A percentile compares a stretch with the other conserved stretches of the same genome.
Conservation (phyloP, 2,113 vertebrate species). For the Gymnorhina tibicen region DNA sequence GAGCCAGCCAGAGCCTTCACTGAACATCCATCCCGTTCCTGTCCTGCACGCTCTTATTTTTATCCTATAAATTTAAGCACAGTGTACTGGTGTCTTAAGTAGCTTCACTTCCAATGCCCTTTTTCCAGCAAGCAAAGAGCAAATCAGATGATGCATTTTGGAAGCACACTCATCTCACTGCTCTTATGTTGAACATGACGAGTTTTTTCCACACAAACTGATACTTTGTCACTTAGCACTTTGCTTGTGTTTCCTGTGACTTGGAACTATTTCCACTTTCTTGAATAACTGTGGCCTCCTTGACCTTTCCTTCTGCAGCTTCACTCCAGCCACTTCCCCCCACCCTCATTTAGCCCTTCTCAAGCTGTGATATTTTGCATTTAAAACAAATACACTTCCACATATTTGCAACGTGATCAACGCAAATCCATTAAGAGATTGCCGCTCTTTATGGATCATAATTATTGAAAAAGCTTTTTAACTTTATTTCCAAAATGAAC, state of each 20-base stretch:
- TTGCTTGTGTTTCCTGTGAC: not conserved
- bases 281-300: not conserved
- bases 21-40: accelerated
- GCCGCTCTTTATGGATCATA: not conserved
- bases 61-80: not conserved
- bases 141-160: not conserved
- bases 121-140: not conserved
- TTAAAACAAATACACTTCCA: not conserved
- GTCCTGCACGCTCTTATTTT: not conserved
- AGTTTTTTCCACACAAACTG: not conserved
- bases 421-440: not conserved
- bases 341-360: accelerated
- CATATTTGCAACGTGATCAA: not conserved
- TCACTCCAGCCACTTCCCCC: not conserved
- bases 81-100: not conserved
- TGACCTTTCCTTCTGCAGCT: not conserved
- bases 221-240: not conserved
- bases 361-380: not conserved
- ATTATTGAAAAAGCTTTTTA: not conserved
- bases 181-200: not conserved
- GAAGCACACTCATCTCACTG: not conserved
- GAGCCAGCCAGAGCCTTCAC: not conserved
- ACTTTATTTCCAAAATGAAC: not conserved
- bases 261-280: not conserved
- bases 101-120: not conserved